Conservation (phyloP, 2,797 vertebrate genomes). For the Pseudomugil tenellus region DNA sequence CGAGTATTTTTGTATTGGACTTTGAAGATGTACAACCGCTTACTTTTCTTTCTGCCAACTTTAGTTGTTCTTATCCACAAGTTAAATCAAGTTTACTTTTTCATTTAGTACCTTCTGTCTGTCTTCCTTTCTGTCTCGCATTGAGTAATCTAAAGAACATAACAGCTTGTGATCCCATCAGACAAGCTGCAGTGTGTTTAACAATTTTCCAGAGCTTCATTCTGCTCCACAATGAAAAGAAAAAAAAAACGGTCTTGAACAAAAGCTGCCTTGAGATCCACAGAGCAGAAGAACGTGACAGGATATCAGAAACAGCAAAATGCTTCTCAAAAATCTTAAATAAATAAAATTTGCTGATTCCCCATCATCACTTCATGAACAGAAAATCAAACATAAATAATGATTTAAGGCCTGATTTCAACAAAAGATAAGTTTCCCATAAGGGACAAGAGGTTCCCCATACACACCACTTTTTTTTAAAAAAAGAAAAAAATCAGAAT, state of each 20-base stretch:
- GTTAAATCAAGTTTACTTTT: neutral
- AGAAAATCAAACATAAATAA: neutral
- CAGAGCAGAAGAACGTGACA: neutral
- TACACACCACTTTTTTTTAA: neutral
- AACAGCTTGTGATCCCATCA: neutral
- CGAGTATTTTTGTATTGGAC: neutral
- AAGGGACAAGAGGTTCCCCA: neutral
- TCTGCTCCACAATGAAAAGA: neutral
- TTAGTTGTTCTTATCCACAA: neutral
- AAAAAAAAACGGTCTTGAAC: neutral
- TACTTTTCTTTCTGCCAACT: neutral
- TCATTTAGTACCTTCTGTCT: neutral
- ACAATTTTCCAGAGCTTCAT: neutral
- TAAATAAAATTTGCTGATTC: neutral
- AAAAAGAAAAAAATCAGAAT: too few species aligned
- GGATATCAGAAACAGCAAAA: neutral
- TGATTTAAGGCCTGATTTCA: neutral
- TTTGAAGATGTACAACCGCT: neutral
- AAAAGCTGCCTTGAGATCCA: neutral
- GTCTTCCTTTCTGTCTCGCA: neutral
- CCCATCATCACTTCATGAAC: neutral
- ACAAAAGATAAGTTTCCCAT: neutral
- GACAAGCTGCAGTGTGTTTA: neutral
- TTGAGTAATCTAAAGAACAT: neutral
- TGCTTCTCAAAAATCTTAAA: neutral